These are phyloP conservation scores for Oryzias melastigma DNA, from an alignment of 2,113 vertebrate genomes.

Conservation along the genomic window DNA sequence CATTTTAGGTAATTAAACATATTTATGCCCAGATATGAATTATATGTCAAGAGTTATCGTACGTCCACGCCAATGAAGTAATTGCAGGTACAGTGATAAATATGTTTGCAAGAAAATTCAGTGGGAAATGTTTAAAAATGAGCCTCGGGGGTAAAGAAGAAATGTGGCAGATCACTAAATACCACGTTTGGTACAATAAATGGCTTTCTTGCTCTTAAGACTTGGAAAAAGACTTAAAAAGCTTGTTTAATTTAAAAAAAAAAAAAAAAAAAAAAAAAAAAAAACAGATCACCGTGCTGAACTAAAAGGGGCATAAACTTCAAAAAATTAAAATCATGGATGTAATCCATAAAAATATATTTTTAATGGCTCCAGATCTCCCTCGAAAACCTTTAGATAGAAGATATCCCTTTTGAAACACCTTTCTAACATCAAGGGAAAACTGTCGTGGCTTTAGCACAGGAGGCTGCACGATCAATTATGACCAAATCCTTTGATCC, in stretches of 20 bases:
- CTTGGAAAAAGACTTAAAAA: constrained; percentile 22
- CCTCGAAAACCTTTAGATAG: constrained; percentile 36
- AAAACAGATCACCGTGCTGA: not conserved
- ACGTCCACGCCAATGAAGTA: constrained; percentile 6
- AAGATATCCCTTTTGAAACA: constrained; percentile 37
- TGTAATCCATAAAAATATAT: constrained; percentile 5
- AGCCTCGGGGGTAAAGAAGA: constrained; percentile 10
- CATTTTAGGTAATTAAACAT: constrained; percentile 32
- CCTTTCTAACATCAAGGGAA: constrained; percentile 57
- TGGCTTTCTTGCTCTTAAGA: constrained; percentile 5
- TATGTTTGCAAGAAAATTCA: constrained; percentile 14
- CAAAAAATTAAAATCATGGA: constrained; percentile 20
- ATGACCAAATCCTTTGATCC: constrained; percentile 55
- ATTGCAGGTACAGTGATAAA: not conserved
- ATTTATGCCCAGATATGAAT: constrained; percentile 24
- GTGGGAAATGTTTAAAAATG: constrained; percentile 13
- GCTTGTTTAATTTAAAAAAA: constrained; percentile 17
- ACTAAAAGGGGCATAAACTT: constrained; percentile 26
- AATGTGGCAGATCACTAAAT: constrained; percentile 20
- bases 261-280: constrained; percentile 10
- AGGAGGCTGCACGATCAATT: constrained; percentile 55
- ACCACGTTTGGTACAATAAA: constrained; percentile 3
- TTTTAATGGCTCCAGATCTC: constrained; percentile 10
- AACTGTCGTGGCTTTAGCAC: constrained; percentile 45
- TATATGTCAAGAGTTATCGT: constrained; percentile 20